These are phyloP conservation scores for Drepana falcataria DNA, from an alignment of 2,888 invertebrate genomes.

Conservation along the genomic window DNA sequence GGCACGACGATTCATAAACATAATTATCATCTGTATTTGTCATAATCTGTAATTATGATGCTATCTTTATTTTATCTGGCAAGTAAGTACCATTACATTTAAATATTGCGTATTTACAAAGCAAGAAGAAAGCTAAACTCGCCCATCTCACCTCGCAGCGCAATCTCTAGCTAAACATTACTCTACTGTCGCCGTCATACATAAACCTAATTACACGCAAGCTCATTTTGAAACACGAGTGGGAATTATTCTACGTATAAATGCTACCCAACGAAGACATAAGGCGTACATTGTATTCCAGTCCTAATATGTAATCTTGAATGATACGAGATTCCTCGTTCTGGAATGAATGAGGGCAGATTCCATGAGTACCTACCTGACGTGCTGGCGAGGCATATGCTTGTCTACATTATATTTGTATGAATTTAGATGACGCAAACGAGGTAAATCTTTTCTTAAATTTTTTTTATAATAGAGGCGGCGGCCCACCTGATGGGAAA, in stretches of 20 bases:
- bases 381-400: no score
- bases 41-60: no score
- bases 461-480: no score
- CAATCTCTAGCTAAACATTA: not conserved
- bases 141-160: not conserved
- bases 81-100: no score
- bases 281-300: not conserved
- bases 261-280: not conserved
- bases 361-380: not conserved
- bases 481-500: no score
- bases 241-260: not conserved
- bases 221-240: not conserved
- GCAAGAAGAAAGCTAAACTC: not conserved
- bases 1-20: no score
- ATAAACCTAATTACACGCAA: not conserved
- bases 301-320: not conserved
- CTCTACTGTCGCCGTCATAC: not conserved
- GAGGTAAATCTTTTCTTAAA: no score
- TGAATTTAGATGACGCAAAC: no score
- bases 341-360: not conserved
- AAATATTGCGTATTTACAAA: not conserved
- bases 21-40: no score
- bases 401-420: no score
- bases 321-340: not conserved
- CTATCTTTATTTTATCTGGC: no score